phyloP scores from a whole-genome alignment of 1,140 invertebrate species.

The Nixonia krombeini region DNA sequence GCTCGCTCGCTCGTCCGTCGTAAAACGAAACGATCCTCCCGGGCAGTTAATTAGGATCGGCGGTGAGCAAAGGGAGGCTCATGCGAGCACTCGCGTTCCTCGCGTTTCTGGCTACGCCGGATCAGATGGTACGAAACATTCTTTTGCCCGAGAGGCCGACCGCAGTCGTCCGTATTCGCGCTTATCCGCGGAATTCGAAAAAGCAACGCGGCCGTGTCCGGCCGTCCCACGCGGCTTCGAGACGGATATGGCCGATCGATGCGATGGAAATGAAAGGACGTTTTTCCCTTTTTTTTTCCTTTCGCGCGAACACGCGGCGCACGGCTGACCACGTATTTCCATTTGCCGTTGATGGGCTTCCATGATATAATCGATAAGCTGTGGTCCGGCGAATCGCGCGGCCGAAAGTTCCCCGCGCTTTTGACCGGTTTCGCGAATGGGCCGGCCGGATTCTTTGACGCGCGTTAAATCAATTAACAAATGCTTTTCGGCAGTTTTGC shows the following conservation, averaged over 20 bases:
- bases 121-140: too few relatives aligned
- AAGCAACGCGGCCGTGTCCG: too few relatives aligned
- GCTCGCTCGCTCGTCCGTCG: too few relatives aligned
- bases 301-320: not conserved
- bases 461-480: not conserved
- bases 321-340: not conserved
- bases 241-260: too few relatives aligned
- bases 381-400: too few relatives aligned
- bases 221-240: too few relatives aligned
- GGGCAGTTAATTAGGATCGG: constrained; percentile 28
- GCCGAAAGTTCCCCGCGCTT: not conserved
- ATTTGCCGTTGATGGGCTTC: not conserved
- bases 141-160: not conserved
- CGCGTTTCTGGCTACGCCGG: constrained; percentile 8
- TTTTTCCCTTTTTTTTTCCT: not conserved
- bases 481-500: not conserved
- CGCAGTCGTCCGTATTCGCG: too few relatives aligned
- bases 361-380: not conserved
- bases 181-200: constrained; percentile 7
- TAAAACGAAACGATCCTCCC: constrained; percentile 2
- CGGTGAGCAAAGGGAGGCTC: constrained; percentile 13
- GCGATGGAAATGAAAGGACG: not conserved
- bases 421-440: too few relatives aligned
- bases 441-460: too few relatives aligned
- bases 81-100: constrained; percentile 8